Conservation (phyloP, 2,113 vertebrate species). For the Turnix velox region DNA sequence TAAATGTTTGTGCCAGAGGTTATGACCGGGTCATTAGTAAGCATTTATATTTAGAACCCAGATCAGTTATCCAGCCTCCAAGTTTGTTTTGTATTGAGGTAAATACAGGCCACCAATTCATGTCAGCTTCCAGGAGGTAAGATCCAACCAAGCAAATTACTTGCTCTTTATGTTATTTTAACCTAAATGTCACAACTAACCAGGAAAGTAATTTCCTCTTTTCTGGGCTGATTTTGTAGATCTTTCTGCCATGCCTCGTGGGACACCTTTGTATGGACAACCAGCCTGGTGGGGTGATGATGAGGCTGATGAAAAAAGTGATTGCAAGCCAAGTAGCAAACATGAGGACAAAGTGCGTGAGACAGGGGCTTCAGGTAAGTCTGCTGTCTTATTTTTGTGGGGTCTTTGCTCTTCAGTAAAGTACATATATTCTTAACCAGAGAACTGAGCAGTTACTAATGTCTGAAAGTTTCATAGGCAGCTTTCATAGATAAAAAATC, state of each 20-base stretch:
- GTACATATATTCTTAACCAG: not conserved
- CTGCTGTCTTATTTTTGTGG: not conserved
- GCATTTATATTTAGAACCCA: slow-evolving; percentile 44
- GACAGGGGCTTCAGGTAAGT: slow-evolving; percentile 76
- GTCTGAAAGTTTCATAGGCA: not conserved
- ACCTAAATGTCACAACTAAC: not conserved
- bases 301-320: slow-evolving; percentile 89
- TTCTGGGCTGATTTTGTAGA: slow-evolving; percentile 64
- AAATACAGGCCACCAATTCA: not conserved
- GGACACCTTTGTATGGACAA: slow-evolving; percentile 94
- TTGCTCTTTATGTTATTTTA: not conserved
- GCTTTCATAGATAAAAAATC: not conserved
- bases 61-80: slow-evolving; percentile 16
- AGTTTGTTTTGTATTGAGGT: slow-evolving; percentile 31
- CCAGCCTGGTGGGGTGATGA: slow-evolving; percentile 98
- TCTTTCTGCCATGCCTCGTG: slow-evolving; percentile 85
- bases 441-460: not conserved
- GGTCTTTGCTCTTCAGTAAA: not conserved
- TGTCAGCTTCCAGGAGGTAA: not conserved
- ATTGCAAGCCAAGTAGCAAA: slow-evolving; percentile 84
- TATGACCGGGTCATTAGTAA: slow-evolving; percentile 32
- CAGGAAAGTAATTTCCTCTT: not conserved
- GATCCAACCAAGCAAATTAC: not conserved
- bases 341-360: slow-evolving; percentile 81
- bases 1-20: not conserved